A percentile compares a stretch with the other conserved stretches of the same genome.
Evolutionary conservation across 2,113 vertebrate genomes (phyloP).

Genomic region (Rhea pennata): DNA sequence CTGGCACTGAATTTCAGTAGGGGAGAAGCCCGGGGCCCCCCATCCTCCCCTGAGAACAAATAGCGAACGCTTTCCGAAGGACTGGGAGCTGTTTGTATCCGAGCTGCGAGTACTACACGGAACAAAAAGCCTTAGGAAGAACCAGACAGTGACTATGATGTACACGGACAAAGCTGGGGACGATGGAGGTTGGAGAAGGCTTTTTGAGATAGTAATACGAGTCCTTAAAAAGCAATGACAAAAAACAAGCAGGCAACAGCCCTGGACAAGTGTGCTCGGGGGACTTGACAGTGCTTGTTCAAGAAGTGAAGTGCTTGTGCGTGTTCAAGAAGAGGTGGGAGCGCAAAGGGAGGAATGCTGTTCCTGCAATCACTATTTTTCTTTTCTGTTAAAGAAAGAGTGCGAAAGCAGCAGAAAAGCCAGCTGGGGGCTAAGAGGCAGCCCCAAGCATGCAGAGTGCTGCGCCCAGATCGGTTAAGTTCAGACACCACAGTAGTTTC

Average conservation of each 20-base stretch:
- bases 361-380: neutral
- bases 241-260: neutral
- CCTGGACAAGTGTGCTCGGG: neutral
- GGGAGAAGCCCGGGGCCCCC: neutral
- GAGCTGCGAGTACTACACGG: neutral
- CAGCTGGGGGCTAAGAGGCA: neutral
- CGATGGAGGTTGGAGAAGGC: neutral
- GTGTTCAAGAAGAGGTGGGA: neutral
- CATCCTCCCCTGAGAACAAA: neutral
- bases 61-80: neutral
- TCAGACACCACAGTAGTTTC: neutral
- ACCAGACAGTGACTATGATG: neutral
- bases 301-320: neutral
- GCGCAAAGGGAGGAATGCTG: neutral
- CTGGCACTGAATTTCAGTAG: neutral
- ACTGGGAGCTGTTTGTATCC: neutral
- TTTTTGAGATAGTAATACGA: neutral
- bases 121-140: neutral
- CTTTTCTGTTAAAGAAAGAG: neutral
- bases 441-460: neutral
- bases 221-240: neutral
- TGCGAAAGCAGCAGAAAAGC: neutral
- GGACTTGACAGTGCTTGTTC: neutral
- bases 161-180: neutral
- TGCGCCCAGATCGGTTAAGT: neutral